These are phyloP conservation scores for Hymenochirus boettgeri DNA, from an alignment of 2,113 vertebrate species.

Conservation along the genomic window DNA sequence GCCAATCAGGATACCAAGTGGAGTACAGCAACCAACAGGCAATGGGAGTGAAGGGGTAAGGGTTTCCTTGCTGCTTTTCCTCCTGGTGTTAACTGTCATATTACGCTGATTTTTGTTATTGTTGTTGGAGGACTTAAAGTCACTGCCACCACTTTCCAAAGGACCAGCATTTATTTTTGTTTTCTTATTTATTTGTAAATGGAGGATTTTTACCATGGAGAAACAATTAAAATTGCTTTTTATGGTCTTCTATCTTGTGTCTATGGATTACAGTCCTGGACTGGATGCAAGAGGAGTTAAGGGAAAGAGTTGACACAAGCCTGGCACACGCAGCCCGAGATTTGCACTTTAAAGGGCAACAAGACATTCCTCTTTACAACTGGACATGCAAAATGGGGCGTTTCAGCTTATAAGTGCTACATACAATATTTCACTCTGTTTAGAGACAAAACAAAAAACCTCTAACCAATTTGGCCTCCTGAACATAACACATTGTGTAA, in stretches of 20 bases:
- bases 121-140: slow-evolving; percentile 43
- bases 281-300: slow-evolving; percentile 48
- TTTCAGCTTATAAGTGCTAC: slow-evolving; percentile 15
- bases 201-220: slow-evolving; percentile 55
- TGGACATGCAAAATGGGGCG: slow-evolving; percentile 41
- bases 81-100: slow-evolving; percentile 67
- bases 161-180: slow-evolving; percentile 66
- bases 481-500: slow-evolving; percentile 50
- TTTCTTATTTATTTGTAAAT: slow-evolving; percentile 56
- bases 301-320: slow-evolving; percentile 48
- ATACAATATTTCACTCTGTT: slow-evolving; percentile 29
- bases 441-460: slow-evolving; percentile 54
- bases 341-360: slow-evolving; percentile 51
- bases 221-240: slow-evolving; percentile 52
- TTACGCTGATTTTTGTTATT: slow-evolving; percentile 59
- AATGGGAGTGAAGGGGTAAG: slow-evolving; percentile 50
- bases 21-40: slow-evolving; percentile 80
- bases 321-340: slow-evolving; percentile 50
- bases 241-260: slow-evolving; percentile 50
- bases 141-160: slow-evolving; percentile 61
- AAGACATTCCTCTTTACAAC: slow-evolving; percentile 26
- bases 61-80: slow-evolving; percentile 57
- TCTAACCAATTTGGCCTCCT: slow-evolving; percentile 54
- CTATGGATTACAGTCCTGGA: slow-evolving; percentile 49
- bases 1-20: slow-evolving; percentile 76